phyloP scores from a whole-genome alignment of 1,140 invertebrate species.

The Drosophila virilis region DNA sequence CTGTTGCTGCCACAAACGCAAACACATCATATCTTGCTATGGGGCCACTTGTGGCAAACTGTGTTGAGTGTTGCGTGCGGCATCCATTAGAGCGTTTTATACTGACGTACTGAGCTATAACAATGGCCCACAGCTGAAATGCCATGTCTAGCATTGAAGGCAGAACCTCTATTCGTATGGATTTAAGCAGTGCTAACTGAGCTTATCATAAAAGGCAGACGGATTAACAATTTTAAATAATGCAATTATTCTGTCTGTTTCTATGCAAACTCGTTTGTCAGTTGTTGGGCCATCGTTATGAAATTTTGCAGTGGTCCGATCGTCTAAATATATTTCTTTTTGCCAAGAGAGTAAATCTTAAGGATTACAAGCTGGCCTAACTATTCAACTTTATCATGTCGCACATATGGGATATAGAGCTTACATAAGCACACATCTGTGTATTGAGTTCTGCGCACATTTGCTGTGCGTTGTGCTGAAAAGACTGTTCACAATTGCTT shows the following conservation, averaged over 20 bases:
- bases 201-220: neutral
- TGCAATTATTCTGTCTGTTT: neutral
- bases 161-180: neutral
- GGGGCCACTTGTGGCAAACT: conserved; percentile 4
- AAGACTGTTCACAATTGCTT: no score
- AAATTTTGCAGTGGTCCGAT: no score
- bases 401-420: no score
- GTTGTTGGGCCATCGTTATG: no score
- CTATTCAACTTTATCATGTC: no score
- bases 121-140: neutral
- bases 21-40: neutral
- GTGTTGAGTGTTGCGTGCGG: conserved; percentile 8
- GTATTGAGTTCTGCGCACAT: no score
- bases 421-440: no score
- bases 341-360: no score
- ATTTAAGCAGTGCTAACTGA: neutral
- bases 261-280: no score
- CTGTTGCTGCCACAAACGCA: conserved; percentile 1
- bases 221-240: neutral
- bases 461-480: no score
- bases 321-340: no score
- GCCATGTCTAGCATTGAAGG: neutral
- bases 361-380: no score
- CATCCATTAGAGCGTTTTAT: conserved; percentile 26
- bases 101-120: conserved; percentile 9